These are phyloP conservation scores for Propithecus perrieri DNA, from an alignment of 2,797 vertebrate species.

Conservation along the genomic window DNA sequence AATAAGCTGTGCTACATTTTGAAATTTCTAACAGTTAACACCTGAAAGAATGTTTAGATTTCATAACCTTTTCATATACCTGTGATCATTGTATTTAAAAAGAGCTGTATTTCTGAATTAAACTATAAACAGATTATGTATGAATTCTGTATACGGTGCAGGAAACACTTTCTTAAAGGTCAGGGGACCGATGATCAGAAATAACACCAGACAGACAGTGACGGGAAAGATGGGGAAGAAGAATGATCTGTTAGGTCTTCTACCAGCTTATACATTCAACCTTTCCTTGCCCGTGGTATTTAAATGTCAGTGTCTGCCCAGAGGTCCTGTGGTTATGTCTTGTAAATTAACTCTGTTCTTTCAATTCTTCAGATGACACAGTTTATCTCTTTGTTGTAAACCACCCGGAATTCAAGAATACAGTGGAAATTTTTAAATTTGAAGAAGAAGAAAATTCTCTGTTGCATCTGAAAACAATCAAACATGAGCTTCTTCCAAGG, in stretches of 20 bases:
- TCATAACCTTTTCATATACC: conserved; percentile 54
- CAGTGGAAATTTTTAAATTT: conserved; percentile 94
- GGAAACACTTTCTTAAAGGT: conserved; percentile 66
- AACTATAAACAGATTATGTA: conserved; percentile 55
- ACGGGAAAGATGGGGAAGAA: conserved; percentile 15
- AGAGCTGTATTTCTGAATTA: conserved; percentile 45
- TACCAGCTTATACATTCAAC: conserved; percentile 43
- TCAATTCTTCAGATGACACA: conserved; percentile 71
- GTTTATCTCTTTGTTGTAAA: conserved; percentile 95
- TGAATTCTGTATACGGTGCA: conserved; percentile 52
- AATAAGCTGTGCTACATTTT: background rate
- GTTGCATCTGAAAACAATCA: conserved; percentile 92
- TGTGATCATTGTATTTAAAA: conserved; percentile 43
- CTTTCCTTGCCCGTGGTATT: conserved; percentile 54
- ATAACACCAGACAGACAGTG: conserved; percentile 41
- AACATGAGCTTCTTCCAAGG: conserved; percentile 92
- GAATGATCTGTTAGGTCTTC: background rate
- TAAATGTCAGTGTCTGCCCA: conserved; percentile 63
- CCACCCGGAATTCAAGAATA: conserved; percentile 91
- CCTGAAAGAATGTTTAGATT: conserved; percentile 45
- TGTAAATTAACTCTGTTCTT: conserved; percentile 59
- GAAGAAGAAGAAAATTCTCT: conserved; percentile 90
- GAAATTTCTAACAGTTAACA: conserved; percentile 49
- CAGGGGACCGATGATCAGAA: conserved; percentile 58
- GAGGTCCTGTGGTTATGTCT: background rate